These are phyloP conservation scores for Arrhopalites spinosus DNA, from an alignment of 2,888 invertebrate genomes.

Conservation along the genomic window DNA sequence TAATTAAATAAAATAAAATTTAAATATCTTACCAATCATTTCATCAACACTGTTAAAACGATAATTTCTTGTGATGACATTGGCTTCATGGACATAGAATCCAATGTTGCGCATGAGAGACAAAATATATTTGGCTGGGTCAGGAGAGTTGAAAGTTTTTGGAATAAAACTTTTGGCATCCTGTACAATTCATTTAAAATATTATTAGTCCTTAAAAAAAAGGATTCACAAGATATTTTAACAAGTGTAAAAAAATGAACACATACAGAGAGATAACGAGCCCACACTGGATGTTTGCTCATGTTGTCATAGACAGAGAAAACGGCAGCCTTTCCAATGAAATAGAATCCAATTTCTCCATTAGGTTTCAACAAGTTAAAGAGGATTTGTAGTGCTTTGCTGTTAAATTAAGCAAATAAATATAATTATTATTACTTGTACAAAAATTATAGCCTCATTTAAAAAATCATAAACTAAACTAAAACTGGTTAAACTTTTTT, in stretches of 20 bases:
- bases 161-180: constrained; percentile 55
- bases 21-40: constrained; percentile 49
- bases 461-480: too few relatives aligned
- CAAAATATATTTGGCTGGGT: constrained; percentile 51
- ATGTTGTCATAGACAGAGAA: constrained; percentile 54
- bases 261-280: constrained; percentile 49
- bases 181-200: constrained; percentile 42
- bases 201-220: too few relatives aligned
- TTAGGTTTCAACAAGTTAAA: constrained; percentile 45
- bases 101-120: constrained; percentile 49
- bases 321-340: constrained; percentile 51
- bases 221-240: background rate
- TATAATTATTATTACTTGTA: background rate
- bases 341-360: constrained; percentile 55
- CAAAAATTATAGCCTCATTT: background rate
- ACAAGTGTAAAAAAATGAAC: background rate
- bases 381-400: constrained; percentile 49
- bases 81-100: constrained; percentile 47
- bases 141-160: constrained; percentile 51
- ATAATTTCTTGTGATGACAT: constrained; percentile 46
- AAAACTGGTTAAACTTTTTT: too few relatives aligned
- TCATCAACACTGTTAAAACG: constrained; percentile 48
- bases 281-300: constrained; percentile 51
- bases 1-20: background rate
- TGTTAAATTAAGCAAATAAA: constrained; percentile 19